Conservation (phyloP, 2,888 invertebrate species). For the Agrochola circellaris region DNA sequence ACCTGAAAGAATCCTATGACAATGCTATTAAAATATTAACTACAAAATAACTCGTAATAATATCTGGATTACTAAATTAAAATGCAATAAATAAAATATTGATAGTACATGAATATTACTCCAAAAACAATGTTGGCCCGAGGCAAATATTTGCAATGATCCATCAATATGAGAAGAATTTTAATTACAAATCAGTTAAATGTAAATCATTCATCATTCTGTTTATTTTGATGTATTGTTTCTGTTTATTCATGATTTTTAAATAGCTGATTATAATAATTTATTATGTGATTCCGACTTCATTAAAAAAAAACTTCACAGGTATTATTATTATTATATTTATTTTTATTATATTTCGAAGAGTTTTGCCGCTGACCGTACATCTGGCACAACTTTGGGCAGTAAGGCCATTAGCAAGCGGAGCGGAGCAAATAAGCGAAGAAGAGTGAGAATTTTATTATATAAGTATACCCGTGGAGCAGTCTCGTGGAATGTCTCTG, state of each 20-base stretch:
- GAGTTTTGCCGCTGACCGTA: not conserved
- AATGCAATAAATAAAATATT: constrained; percentile 24
- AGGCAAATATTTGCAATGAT: constrained; percentile 36
- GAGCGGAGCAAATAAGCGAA: not conserved
- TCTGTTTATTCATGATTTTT: constrained; percentile 40
- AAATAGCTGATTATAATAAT: constrained; percentile 22
- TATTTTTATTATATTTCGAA: not conserved
- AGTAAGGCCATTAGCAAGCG: not conserved
- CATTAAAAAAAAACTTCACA: not conserved
- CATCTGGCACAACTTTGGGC: too few species aligned
- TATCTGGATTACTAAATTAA: not conserved
- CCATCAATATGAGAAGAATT: constrained; percentile 23
- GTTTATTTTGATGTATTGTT: constrained; percentile 31
- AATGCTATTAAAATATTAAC: not conserved
- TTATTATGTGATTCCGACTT: not conserved
- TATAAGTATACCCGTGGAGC: not conserved
- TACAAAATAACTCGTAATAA: not conserved
- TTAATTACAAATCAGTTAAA: constrained; percentile 49
- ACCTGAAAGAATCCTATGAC: not conserved
- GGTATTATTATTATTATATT: too few species aligned
- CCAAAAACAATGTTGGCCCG: constrained; percentile 16
- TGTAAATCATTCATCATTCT: constrained; percentile 37
- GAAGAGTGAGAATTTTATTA: not conserved
- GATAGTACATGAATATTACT: constrained; percentile 12
- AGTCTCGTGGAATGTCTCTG: not conserved